phyloP scores from a whole-genome alignment of 2,797 vertebrate species.

The Malacoctenus gilli region DNA sequence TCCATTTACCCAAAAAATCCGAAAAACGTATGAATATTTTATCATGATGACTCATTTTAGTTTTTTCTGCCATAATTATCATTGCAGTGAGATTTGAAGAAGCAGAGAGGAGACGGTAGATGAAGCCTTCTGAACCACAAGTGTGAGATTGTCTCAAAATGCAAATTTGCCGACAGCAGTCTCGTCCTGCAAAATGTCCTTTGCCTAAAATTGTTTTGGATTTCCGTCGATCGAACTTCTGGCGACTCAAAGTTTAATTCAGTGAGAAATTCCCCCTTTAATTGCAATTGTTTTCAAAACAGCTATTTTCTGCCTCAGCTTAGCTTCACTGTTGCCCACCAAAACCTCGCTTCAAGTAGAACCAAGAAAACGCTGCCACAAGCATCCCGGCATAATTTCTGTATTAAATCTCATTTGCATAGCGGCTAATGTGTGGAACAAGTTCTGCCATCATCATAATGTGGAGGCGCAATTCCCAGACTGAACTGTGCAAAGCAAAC shows the following conservation, averaged over 20 bases:
- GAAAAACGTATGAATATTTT: too few relatives aligned
- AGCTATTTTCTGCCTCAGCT: neutral
- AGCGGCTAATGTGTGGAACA: conserved; percentile 1
- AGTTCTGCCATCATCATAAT: conserved; percentile 1
- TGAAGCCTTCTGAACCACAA: too few relatives aligned
- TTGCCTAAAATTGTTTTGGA: conserved; percentile 5
- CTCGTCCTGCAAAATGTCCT: too few relatives aligned
- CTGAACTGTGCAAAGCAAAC: neutral
- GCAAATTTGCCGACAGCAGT: too few relatives aligned
- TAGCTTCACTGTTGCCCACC: too few relatives aligned
- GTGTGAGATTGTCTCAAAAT: too few relatives aligned
- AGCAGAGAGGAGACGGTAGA: too few relatives aligned
- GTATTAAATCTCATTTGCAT: neutral
- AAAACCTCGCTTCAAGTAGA: neutral
- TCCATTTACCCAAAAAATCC: too few relatives aligned
- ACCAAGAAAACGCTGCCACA: neutral
- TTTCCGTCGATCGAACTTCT: neutral
- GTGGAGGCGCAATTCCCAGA: neutral
- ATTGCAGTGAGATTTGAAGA: too few relatives aligned
- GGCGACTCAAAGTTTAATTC: conserved; percentile 6
- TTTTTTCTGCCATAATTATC: too few relatives aligned
- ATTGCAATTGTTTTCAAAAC: neutral
- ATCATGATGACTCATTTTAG: too few relatives aligned
- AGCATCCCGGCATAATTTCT: neutral
- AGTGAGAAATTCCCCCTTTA: neutral